These are phyloP conservation scores for Hirtodrosophila trivittata DNA, from an alignment of 2,888 invertebrate genomes.

Conservation along the genomic window DNA sequence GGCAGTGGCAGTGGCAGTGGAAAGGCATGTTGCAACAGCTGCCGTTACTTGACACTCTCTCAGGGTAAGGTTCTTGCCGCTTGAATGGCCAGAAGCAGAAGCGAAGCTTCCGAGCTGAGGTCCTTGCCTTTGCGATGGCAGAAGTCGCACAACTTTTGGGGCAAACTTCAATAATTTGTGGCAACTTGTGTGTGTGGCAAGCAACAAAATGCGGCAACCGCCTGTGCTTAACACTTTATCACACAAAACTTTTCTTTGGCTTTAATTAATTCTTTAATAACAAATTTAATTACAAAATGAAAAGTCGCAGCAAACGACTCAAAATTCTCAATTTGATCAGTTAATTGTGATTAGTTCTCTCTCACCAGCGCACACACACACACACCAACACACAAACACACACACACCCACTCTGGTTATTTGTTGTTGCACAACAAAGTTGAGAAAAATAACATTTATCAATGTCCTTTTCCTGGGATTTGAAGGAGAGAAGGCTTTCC, in stretches of 20 bases:
- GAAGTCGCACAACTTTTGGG: not conserved
- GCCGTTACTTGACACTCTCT: slow-evolving; percentile 51
- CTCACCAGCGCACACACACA: not conserved
- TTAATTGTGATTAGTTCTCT: slow-evolving; percentile 4
- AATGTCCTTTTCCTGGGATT: slow-evolving; percentile 45
- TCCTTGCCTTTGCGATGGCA: not conserved
- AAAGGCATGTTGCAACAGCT: slow-evolving; percentile 51
- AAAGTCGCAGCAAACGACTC: slow-evolving; percentile 2
- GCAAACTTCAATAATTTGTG: slow-evolving; percentile 60
- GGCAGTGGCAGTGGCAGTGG: slow-evolving; percentile 4
- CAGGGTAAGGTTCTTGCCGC: not conserved
- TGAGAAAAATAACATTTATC: slow-evolving; percentile 69
- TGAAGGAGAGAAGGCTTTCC: not conserved
- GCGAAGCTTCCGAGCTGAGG: not conserved
- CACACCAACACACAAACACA: not conserved
- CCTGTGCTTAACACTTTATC: slow-evolving; percentile 55
- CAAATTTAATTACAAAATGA: slow-evolving; percentile 55
- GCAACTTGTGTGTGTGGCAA: slow-evolving; percentile 39
- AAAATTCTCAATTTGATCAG: slow-evolving; percentile 21
- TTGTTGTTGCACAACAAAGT: slow-evolving; percentile 37
- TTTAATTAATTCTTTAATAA: slow-evolving; percentile 66
- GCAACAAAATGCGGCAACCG: slow-evolving; percentile 49
- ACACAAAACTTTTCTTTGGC: slow-evolving; percentile 12
- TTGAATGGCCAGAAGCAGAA: not conserved
- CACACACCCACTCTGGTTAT: slow-evolving; percentile 12